Conservation (phyloP, 2,888 invertebrate genomes). For the Crossocerus cetratus region DNA sequence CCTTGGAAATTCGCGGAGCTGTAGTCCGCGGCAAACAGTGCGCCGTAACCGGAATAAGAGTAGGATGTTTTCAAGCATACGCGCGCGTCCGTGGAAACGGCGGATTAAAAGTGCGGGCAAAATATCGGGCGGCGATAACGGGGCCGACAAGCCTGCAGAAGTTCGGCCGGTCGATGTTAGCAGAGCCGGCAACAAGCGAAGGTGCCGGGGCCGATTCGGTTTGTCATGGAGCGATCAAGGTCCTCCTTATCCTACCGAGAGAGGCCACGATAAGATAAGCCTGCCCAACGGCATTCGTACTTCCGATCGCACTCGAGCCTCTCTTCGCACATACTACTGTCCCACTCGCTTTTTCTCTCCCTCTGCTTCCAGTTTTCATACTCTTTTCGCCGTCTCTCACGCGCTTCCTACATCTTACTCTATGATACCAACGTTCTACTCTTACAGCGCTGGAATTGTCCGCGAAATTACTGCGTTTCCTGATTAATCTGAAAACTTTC, state of each 20-base stretch:
- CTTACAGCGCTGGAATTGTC: too few species aligned
- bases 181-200: constrained; percentile 31
- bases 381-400: neutral
- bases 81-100: too few species aligned
- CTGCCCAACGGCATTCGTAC: constrained; percentile 58
- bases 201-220: constrained; percentile 61
- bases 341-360: constrained; percentile 16
- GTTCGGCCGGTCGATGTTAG: constrained; percentile 11
- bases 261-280: constrained; percentile 72
- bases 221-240: constrained; percentile 71
- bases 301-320: constrained; percentile 64
- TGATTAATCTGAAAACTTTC: too few species aligned
- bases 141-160: constrained; percentile 9
- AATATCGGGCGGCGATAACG: neutral
- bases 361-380: too few species aligned
- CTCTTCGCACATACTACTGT: constrained; percentile 21
- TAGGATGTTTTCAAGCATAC: too few species aligned
- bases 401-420: neutral
- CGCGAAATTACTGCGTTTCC: too few species aligned
- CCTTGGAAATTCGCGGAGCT: too few species aligned
- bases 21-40: too few species aligned
- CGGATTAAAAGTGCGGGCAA: too few species aligned
- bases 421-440: too few species aligned
- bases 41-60: too few species aligned
- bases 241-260: constrained; percentile 72